These are phyloP conservation scores for Danio albolineatus DNA, from an alignment of 2,797 vertebrate species.

Conservation along the genomic window DNA sequence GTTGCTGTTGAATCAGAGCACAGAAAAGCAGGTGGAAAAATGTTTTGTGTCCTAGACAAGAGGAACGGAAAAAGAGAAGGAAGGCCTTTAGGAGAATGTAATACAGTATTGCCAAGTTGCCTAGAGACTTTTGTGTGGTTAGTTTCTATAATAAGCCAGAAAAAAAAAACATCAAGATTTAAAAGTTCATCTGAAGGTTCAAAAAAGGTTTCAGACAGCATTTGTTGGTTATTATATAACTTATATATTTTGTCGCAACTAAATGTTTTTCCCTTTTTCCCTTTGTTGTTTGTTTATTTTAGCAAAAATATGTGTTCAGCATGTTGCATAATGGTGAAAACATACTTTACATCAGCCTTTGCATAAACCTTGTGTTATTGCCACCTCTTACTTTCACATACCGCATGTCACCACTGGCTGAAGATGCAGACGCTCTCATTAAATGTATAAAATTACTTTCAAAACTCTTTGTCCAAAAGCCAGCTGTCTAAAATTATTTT, in stretches of 20 bases:
- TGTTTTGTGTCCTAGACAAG: conserved; percentile 6
- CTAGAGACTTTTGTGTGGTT: conserved; percentile 13
- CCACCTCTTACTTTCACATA: neutral
- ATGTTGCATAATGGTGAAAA: conserved; percentile 1
- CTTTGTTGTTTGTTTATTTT: conserved; percentile 5
- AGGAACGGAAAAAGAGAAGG: conserved; percentile 10
- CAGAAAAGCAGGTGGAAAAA: conserved; percentile 9
- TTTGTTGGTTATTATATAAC: neutral
- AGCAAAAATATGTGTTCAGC: neutral
- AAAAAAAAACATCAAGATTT: neutral
- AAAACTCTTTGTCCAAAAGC: conserved; percentile 26
- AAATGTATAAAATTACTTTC: conserved; percentile 44
- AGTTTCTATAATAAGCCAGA: conserved; percentile 10
- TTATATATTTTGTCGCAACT: neutral
- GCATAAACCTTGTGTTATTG: conserved; percentile 13
- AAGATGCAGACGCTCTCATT: conserved; percentile 37
- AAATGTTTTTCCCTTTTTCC: neutral
- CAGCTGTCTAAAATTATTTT: conserved; percentile 40
- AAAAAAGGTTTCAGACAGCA: neutral
- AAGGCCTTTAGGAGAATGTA: conserved; percentile 2
- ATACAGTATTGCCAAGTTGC: conserved; percentile 4
- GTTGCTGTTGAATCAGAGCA: conserved; percentile 60
- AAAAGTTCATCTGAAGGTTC: neutral
- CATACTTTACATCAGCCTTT: conserved; percentile 1
- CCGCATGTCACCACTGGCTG: conserved; percentile 1